Conservation (phyloP, 1,140 invertebrate genomes). For the Trichogramma pretiosum region DNA sequence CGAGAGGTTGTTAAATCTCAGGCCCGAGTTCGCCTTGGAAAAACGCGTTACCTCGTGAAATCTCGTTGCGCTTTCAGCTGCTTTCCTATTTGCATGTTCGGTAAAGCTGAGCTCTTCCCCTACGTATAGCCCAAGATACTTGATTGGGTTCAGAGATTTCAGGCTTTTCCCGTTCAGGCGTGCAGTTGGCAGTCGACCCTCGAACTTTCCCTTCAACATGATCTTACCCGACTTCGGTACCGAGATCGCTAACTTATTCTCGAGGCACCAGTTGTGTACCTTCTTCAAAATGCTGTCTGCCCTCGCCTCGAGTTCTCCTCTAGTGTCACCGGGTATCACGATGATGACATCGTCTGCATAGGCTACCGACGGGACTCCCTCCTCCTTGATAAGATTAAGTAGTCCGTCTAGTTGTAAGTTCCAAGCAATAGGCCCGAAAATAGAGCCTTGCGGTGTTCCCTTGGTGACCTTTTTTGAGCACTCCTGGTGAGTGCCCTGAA, state of each 20-base stretch:
- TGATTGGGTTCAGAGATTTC: neutral
- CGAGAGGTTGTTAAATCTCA: neutral
- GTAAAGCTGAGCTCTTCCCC: neutral
- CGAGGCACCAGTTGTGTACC: neutral
- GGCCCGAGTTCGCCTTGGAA: neutral
- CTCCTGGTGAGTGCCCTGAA: neutral
- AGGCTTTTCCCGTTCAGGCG: neutral
- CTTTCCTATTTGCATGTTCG: neutral
- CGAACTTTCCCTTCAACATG: neutral
- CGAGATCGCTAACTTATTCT: neutral
- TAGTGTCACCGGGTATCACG: neutral
- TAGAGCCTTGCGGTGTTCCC: neutral
- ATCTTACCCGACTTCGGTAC: neutral
- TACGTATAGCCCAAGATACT: neutral
- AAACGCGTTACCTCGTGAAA: neutral
- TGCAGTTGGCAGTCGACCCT: neutral
- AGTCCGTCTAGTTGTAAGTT: neutral
- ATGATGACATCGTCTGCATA: neutral
- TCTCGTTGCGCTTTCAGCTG: neutral
- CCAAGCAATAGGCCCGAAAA: neutral
- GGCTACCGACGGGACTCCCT: neutral
- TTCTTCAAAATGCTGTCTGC: neutral
- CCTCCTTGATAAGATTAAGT: neutral
- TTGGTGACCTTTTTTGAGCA: neutral
- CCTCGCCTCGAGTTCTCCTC: neutral